Evolutionary conservation across 2,888 invertebrate species (phyloP), one percentile per base, ranked within the genome.

Genomic region (Scaptomyza cyrtandrae): DNA sequence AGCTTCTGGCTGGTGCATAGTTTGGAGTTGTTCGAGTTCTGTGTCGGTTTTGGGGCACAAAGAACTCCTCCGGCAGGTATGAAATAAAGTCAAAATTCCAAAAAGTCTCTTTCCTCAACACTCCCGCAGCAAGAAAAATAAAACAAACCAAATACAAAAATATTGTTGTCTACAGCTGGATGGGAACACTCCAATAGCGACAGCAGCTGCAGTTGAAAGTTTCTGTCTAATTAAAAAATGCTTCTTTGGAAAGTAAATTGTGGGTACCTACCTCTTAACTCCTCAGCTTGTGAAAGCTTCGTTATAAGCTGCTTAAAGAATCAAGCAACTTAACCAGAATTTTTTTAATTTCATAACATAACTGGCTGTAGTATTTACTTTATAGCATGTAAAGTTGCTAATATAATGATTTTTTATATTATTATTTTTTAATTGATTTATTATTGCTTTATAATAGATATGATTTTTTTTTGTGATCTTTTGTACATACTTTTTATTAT

Each of bases 151-250:
- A 54, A 59, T 16, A 56, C 43, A 57, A 27, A 46, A 44, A 29
- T 39, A 29, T 45, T 33, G 19, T 31, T 49, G 33, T 41, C 45
- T 39, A 9, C 62, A 57, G 48, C 43, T 57, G 68, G 68, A 37
- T 50, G 55, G 29, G 31, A 45, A 45, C 39, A 39, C 29, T 49
- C 53, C 29, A 58, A 43, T 54, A 45, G 48, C 75, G 59, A 44
- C 71, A 79, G 67, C 80, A 76, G 79, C 78, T 77, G 78, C 74
- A 71, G 79, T 74, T 80, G 78, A 78, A 78, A 81, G 74, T 79
- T 78, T 78, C 10, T 63, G 55, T 74, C 78, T 80, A 79, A 79
- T 80, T 80, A 79, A 80, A 79, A 79, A 79, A 74, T 76, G 77
- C 71, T 79, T 75, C 69, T 59, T 69, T 79, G 59, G 64, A 64